A percentile compares a stretch with the other conserved stretches of the same genome.
Conservation (phyloP, 2,888 invertebrate species). For the Papilio demoleus region DNA sequence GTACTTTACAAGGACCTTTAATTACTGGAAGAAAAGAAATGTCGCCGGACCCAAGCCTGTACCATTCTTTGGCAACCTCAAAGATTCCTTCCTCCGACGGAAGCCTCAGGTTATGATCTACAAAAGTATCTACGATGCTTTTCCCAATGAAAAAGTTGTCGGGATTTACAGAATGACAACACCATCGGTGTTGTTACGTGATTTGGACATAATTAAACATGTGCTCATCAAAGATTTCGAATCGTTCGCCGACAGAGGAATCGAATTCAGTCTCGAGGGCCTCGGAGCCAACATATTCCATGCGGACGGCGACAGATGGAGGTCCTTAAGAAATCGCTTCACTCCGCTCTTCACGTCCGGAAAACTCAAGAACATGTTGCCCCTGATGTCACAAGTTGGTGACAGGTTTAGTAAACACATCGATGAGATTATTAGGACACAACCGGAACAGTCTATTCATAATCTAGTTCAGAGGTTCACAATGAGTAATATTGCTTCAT, state of each 20-base stretch:
- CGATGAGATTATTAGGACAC: slow-evolving; percentile 39
- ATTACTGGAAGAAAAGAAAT: too few relatives aligned
- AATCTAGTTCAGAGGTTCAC: slow-evolving; percentile 54
- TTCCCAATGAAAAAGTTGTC: too few relatives aligned
- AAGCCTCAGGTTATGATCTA: too few relatives aligned
- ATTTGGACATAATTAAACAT: slow-evolving; percentile 10
- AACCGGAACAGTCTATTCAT: slow-evolving; percentile 51
- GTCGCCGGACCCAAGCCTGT: background rate
- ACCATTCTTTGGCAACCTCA: background rate
- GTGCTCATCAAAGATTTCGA: slow-evolving; percentile 64
- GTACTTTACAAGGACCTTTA: too few relatives aligned
- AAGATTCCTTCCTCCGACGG: background rate
- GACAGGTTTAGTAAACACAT: slow-evolving; percentile 54
- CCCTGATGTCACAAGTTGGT: slow-evolving; percentile 54
- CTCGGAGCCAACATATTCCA: slow-evolving; percentile 61
- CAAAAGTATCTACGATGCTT: too few relatives aligned
- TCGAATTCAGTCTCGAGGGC: slow-evolving; percentile 56
- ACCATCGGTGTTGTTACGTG: slow-evolving; percentile 17
- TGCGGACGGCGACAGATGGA: slow-evolving; percentile 60
- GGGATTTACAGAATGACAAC: background rate
- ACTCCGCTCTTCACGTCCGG: slow-evolving; percentile 63
- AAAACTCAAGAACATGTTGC: slow-evolving; percentile 41
- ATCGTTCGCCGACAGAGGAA: slow-evolving; percentile 58
- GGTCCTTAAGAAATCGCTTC: too few relatives aligned
- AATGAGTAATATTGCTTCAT: slow-evolving; percentile 53